phyloP scores from a whole-genome alignment of 2,797 vertebrate genomes.

The Mastacembelus armatus region DNA sequence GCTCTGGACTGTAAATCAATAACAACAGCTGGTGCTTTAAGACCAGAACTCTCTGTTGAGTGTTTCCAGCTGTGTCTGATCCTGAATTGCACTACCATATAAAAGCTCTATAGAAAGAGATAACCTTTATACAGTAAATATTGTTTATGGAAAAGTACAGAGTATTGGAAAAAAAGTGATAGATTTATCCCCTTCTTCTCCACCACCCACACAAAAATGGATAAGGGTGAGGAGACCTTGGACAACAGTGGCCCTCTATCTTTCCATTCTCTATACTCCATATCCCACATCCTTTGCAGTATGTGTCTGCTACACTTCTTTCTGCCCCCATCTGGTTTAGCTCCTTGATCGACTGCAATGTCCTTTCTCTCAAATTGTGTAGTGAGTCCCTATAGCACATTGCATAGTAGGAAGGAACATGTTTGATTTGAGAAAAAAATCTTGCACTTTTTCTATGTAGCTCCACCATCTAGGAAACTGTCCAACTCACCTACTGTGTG shows the following conservation, averaged over 20 bases:
- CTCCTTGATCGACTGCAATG: conserved; percentile 49
- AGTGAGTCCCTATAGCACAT: conserved; percentile 16
- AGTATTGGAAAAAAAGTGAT: too few species aligned
- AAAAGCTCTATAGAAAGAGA: too few species aligned
- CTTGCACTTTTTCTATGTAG: background rate
- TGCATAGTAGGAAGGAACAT: background rate
- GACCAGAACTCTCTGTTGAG: background rate
- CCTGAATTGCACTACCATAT: too few species aligned
- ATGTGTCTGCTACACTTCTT: conserved; percentile 3
- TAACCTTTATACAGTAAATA: conserved; percentile 6
- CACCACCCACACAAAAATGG: background rate
- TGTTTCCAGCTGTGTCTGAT: too few species aligned
- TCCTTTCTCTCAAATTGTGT: conserved; percentile 50
- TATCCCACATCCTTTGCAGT: conserved; percentile 34
- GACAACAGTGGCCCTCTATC: conserved; percentile 39
- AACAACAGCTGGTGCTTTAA: background rate
- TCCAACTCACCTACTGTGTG: background rate
- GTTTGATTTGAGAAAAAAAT: background rate
- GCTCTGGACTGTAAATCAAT: background rate
- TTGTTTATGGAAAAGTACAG: too few species aligned
- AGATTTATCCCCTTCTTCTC: conserved; percentile 13
- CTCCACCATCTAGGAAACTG: background rate
- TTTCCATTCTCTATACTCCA: conserved; percentile 17
- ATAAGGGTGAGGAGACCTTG: conserved; percentile 7
- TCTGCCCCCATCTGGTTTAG: background rate